Base-by-base conservation (phyloP, 2,888 invertebrate species). In the Acronicta psi region DNA sequence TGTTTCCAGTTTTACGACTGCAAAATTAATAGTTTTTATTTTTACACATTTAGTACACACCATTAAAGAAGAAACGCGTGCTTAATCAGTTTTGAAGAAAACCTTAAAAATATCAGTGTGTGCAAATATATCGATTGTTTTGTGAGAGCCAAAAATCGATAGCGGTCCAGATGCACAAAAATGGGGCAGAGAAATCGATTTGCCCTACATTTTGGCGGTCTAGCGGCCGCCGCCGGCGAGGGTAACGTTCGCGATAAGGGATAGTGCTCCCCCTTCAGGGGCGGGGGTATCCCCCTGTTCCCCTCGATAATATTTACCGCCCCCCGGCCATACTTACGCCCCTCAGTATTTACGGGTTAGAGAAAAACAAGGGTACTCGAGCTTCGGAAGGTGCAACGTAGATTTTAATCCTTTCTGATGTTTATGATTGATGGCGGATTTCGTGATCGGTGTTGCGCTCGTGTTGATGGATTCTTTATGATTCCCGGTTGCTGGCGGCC, bases 371-470 rank as follows among this genome's bases (percentile, higher is more conserved):
- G 94, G 94, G 94, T 92, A 93, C 93, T 93, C 91, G 89, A 92
- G 91, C 91, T 90, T 90, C 87, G 86, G 92, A 93, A 94, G 94
- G 94, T 94, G 94, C 94, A 94, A 93, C 93, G 93, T 93, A 91
- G 92, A 94, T 94, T 93, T 93, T 94, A 94, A 94, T 94, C 94
- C 94, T 93, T 94, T 93, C 90, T 92, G 93, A 94, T 93, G 93
- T 92, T 92, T 93, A 90, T 94, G 94, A 94, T 94, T 93, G 94
- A 94, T 94, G 94, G 88, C 89, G 92, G 93, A 93, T 93, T 93
- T 90, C 81, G 91, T 85, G 92, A 90, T 92, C 90, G 90, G 84
- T 81, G 86, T 85, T 89, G 88, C 83, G 86, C 82, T 90, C 87
- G 88, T 89, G 90, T 90, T 93, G 93, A 93, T 93, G 89, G 92